Base-by-base conservation (phyloP, 2,113 vertebrate species). In the Tyrannus savana region DNA sequence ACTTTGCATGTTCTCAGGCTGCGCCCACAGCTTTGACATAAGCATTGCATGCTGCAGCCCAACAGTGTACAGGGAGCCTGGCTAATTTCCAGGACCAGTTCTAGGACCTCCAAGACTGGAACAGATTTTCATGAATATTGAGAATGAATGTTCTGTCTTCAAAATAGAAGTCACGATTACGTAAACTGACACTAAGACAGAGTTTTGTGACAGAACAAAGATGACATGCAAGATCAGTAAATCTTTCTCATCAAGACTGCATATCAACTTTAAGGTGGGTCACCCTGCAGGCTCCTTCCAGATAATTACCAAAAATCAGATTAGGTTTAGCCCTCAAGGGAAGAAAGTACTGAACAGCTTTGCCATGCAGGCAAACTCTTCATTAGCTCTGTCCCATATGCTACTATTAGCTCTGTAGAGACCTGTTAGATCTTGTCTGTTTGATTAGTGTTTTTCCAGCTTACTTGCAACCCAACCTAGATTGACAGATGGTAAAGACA, bases 11-110 rank as follows among this genome's bases (percentile, higher is more conserved):
- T 74, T 66, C 33, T 63, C 19, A 63, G 44, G 46, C 33, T 74
- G 41, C 50, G 78, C 7, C 8, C 33, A 9, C 12, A 77, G 33
- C 44, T 66, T 4, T 87, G 41, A 56, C 24, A 82, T 37, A 81
- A 47, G 4, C 23, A 8, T 18, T 0, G n/a, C 42, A 16, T n/a
- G 17, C 2, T n/a, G 4, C 1, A 39, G 31, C 19, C 19, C 42
- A 80, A n/a, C 12, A 62, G 35, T 22, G 35, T 66, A 47, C 1
- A 42, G 10, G 22, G n/a, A 83, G 18, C 31, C 37, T 56, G 4
- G 52, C 16, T 52, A 18, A 67, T 44, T 63, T 60, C 39, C 47
- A 35, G 4, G 25, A 63, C 42, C 33, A 53, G 12, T 30, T 62
- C 50, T 52, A 52, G 50, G 50, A 52, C 10, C 22, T 60, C 22